Percentiles rank a stretch among this genome's conserved stretches.
Conservation (phyloP, 2,113 vertebrate species). For the Octodon degus region DNA sequence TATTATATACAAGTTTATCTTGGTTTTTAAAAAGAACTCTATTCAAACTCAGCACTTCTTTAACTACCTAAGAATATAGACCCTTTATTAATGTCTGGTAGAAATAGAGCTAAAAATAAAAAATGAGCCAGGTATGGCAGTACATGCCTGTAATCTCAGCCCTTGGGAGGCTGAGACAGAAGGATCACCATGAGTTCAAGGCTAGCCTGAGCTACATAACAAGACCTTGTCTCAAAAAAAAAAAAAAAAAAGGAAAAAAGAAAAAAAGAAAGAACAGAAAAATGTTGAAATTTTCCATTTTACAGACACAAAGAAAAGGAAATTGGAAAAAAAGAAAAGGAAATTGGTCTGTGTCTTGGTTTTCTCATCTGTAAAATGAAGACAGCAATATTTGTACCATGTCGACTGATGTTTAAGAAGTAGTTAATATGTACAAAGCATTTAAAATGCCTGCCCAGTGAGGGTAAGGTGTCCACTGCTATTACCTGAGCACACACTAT, state of each 20-base stretch:
- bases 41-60: not conserved
- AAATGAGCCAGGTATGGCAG: not conserved
- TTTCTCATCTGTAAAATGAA: not conserved
- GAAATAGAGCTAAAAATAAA: not conserved
- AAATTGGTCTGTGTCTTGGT: not conserved
- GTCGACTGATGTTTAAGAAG: not conserved
- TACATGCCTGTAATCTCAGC: not conserved
- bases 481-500: not conserved
- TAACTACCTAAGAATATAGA: not conserved
- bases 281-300: not conserved
- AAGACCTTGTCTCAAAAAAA: not conserved
- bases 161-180: not conserved
- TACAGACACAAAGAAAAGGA: not conserved
- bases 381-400: not conserved
- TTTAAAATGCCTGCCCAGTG: not conserved
- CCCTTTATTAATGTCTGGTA: not conserved
- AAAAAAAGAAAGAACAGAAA: not conserved
- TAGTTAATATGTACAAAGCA: not conserved
- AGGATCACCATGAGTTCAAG: not conserved
- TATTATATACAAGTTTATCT: not conserved
- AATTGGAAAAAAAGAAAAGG: not conserved
- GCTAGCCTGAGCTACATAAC: not conserved
- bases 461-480: not conserved
- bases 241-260: not conserved
- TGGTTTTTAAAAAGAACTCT: not conserved